phyloP scores from a whole-genome alignment of 30 jellyfish, hydroid and myxozoan genomes.

The Aurelia coerulea region DNA sequence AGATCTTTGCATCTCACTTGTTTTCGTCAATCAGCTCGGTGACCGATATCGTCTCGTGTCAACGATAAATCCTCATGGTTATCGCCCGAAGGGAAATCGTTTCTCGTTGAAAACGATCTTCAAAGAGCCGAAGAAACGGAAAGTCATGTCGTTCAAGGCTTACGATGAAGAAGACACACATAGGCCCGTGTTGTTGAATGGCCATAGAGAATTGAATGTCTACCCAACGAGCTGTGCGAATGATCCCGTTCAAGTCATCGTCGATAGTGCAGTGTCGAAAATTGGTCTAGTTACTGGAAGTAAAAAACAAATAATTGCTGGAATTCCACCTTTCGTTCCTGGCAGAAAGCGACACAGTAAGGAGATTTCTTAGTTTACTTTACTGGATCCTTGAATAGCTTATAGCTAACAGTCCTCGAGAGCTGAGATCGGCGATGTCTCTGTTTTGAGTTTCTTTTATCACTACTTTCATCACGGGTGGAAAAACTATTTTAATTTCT shows the following conservation, averaged over 20 bases:
- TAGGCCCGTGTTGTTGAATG: conserved; percentile 69
- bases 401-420: too few species aligned
- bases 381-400: too few species aligned
- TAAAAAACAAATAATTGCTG: conserved; percentile 17
- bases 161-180: conserved; percentile 76
- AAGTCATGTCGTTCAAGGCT: conserved; percentile 81
- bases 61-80: conserved; percentile 91
- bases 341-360: conserved; percentile 1
- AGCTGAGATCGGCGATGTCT: too few species aligned
- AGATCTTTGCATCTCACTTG: conserved; percentile 89
- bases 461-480: too few species aligned
- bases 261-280: conserved; percentile 48
- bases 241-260: conserved; percentile 61
- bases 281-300: conserved; percentile 20
- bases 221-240: conserved; percentile 63
- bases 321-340: neutral
- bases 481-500: too few species aligned
- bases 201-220: conserved; percentile 66
- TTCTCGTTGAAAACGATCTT: conserved; percentile 93
- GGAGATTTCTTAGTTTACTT: neutral
- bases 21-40: conserved; percentile 73
- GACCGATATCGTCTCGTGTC: conserved; percentile 87
- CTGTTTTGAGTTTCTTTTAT: too few species aligned
- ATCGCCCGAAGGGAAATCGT: conserved; percentile 84
- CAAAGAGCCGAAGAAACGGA: conserved; percentile 85